Evolutionary conservation across 1,140 invertebrate species (phyloP).

Genomic region (Calosoma granatense): DNA sequence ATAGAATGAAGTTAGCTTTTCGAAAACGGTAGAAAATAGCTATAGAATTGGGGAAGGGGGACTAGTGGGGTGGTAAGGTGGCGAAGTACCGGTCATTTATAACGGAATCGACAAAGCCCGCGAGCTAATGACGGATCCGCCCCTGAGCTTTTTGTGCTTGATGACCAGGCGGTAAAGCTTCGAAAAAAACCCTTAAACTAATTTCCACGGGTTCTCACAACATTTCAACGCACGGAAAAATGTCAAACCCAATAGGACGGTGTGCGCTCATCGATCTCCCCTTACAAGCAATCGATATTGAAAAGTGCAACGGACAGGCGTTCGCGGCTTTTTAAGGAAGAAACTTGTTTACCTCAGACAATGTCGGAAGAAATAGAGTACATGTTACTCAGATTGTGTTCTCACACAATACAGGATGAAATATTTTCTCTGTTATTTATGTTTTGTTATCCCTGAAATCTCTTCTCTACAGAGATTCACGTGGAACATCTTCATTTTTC

Average conservation of each 20-base stretch:
- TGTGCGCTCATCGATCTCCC: background rate
- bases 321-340: background rate
- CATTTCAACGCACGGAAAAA: conserved; percentile 3
- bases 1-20: background rate
- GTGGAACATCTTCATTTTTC: background rate
- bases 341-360: background rate
- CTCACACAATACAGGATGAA: background rate
- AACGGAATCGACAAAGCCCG: background rate
- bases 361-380: background rate
- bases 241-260: background rate
- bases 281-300: background rate
- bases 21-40: background rate
- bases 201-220: conserved; percentile 1
- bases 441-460: conserved; percentile 3
- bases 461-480: background rate
- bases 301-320: background rate
- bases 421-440: background rate
- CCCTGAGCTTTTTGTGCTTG: conserved; percentile 1
- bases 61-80: no score
- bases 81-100: conserved; percentile 3
- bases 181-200: background rate
- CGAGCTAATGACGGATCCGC: background rate
- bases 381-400: background rate
- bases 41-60: background rate
- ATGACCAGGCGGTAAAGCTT: conserved; percentile 2